Conservation (phyloP, 2,113 vertebrate genomes). For the Cynocephalus volans region DNA sequence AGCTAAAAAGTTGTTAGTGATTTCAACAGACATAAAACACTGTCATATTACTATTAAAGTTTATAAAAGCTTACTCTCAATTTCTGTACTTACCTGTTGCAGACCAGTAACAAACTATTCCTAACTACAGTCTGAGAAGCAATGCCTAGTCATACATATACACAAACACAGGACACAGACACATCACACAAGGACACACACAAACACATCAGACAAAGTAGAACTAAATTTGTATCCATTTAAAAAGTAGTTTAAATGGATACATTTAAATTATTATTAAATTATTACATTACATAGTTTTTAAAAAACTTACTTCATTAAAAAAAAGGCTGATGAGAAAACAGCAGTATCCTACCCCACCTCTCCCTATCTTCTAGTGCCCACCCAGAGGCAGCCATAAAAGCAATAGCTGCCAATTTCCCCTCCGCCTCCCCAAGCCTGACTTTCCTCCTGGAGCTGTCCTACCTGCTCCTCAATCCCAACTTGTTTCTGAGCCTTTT, state of each 20-base stretch:
- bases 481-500: not conserved
- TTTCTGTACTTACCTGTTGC: not conserved
- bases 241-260: not conserved
- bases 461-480: not conserved
- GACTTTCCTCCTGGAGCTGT: not conserved
- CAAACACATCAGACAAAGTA: not conserved
- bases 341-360: not conserved
- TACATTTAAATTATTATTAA: not conserved
- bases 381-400: not conserved
- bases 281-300: not conserved
- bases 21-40: slow-evolving; percentile 30
- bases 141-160: not conserved
- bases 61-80: not conserved
- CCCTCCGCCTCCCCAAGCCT: not conserved
- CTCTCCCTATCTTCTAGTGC: not conserved
- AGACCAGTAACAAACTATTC: not conserved
- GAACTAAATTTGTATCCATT: slow-evolving; percentile 10
- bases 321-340: not conserved
- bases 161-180: not conserved
- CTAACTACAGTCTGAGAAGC: not conserved
- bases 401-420: not conserved
- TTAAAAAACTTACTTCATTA: not conserved
- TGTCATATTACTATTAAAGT: not conserved
- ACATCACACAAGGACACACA: not conserved
- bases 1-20: not conserved